phyloP scores from a whole-genome alignment of 2,888 invertebrate genomes.

The Sinodicranocentrus sp. region DNA sequence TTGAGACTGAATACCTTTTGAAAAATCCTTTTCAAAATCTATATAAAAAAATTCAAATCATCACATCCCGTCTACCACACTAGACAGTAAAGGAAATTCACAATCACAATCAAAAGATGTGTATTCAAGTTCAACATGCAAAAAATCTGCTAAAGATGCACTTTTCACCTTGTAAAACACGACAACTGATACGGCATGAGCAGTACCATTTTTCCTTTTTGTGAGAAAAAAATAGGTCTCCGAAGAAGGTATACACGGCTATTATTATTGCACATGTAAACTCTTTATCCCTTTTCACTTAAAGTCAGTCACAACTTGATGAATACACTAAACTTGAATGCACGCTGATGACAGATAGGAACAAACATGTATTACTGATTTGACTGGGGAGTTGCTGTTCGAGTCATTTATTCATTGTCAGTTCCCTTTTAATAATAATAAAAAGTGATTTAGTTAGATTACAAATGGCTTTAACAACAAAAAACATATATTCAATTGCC shows the following conservation, averaged over 20 bases:
- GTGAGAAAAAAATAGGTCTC: constrained; percentile 38
- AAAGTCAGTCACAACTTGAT: constrained; percentile 1
- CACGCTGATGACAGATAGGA: constrained; percentile 27
- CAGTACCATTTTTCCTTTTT: constrained; percentile 30
- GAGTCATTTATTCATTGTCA: constrained; percentile 6
- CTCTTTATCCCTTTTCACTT: constrained; percentile 7
- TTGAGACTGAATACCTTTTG: background rate
- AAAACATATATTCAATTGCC: constrained; percentile 1
- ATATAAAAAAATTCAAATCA: too few species aligned
- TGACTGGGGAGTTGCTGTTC: background rate
- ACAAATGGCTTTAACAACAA: background rate
- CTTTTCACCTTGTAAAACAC: constrained; percentile 49
- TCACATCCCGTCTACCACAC: too few species aligned
- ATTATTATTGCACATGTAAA: background rate
- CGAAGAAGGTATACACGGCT: background rate
- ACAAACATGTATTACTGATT: constrained; percentile 29
- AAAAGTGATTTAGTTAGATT: constrained; percentile 31
- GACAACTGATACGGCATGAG: background rate
- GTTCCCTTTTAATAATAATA: constrained; percentile 23
- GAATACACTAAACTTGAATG: too few species aligned
- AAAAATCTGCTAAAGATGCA: constrained; percentile 19
- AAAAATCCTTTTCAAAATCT: constrained; percentile 16
- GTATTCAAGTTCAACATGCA: constrained; percentile 4
- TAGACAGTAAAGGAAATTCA: background rate
- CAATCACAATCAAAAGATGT: constrained; percentile 20